phyloP scores from a whole-genome alignment of 35 echinoderm and acorn worm species.

The Heliocidaris tuberculata region DNA sequence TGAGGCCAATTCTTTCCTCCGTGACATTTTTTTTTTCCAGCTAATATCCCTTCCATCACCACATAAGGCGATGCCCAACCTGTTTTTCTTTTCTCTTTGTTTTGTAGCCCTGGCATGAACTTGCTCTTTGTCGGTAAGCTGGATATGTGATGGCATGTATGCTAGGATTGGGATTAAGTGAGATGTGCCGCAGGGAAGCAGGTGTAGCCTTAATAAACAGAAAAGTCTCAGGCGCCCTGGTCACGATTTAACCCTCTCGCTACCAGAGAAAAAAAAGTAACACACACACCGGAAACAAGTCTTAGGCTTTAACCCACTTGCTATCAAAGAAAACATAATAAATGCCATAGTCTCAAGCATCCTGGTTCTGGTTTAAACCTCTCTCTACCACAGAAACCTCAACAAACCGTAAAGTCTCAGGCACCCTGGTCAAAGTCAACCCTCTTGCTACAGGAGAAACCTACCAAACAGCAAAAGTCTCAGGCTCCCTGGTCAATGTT shows the following conservation, averaged over 20 bases:
- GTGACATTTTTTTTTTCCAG: not conserved
- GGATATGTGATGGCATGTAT: constrained; percentile 1
- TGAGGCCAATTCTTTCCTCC: not conserved
- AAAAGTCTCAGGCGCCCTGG: not conserved
- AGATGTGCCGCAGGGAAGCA: constrained; percentile 20
- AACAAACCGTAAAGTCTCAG: no score
- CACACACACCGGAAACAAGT: no score
- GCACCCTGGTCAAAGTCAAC: no score
- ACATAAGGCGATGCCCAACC: constrained; percentile 8
- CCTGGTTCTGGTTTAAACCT: no score
- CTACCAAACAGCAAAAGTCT: no score
- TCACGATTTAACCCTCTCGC: not conserved
- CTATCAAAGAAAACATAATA: not conserved
- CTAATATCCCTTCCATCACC: not conserved
- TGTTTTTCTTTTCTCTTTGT: constrained; percentile 12
- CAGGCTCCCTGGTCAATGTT: no score
- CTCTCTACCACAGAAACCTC: no score
- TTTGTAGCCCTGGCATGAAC: constrained; percentile 4
- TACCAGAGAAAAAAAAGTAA: not conserved
- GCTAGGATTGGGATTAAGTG: not conserved
- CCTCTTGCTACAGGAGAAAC: no score
- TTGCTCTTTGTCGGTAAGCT: constrained; percentile 15
- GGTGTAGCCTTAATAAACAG: constrained; percentile 37
- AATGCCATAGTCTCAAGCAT: no score
- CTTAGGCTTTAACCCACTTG: not conserved